Percentiles rank a stretch among this genome's conserved stretches.
phyloP scores from a whole-genome alignment of 2,888 invertebrate species.

The Sinhomidia bicolor region DNA sequence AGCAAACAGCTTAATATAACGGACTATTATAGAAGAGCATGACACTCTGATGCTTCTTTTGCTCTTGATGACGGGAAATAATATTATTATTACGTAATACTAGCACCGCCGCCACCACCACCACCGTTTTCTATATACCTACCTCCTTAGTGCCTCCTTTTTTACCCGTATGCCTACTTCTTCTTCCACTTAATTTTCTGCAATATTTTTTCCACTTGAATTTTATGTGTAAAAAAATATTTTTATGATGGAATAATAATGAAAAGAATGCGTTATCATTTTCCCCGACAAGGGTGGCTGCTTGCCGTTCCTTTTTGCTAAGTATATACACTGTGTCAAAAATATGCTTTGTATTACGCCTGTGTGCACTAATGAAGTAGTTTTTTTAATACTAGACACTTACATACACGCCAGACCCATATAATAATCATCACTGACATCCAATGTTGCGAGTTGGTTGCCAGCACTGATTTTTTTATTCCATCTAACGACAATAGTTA shows the following conservation, averaged over 20 bases:
- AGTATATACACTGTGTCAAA: neutral
- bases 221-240: constrained; percentile 22
- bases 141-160: neutral
- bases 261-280: constrained; percentile 23
- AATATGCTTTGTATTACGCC: neutral
- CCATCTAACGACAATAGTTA: constrained; percentile 41
- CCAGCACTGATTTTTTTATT: constrained; percentile 47
- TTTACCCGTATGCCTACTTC: neutral
- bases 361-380: constrained; percentile 50
- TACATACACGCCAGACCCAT: neutral
- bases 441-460: constrained; percentile 7
- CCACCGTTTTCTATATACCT: neutral
- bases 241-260: constrained; percentile 41
- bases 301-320: neutral
- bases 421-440: neutral
- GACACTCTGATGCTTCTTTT: neutral
- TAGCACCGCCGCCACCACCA: too few species aligned
- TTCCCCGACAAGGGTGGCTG: neutral
- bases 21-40: constrained; percentile 25
- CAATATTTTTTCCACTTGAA: neutral
- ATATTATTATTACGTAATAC: constrained; percentile 20
- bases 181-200: constrained; percentile 41
- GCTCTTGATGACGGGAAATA: constrained; percentile 15
- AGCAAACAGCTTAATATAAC: constrained; percentile 62
- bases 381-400: neutral